phyloP scores from a whole-genome alignment of 2,888 invertebrate genomes.

The Caprella mutica region DNA sequence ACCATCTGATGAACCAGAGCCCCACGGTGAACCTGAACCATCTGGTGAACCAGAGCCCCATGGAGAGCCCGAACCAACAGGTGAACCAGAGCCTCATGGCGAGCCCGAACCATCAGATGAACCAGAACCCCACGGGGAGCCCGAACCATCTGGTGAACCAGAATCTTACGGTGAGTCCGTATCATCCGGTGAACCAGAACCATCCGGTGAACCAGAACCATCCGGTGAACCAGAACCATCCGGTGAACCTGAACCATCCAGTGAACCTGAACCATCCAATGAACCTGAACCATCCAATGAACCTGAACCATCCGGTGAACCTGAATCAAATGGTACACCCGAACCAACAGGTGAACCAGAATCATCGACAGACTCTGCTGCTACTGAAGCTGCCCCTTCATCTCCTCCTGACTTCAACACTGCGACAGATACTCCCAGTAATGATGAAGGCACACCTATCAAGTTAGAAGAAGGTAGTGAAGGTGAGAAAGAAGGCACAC shows the following conservation, averaged over 20 bases:
- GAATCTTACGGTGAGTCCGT: constrained; percentile 37
- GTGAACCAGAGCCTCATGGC: constrained; percentile 40
- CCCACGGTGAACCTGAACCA: constrained; percentile 37
- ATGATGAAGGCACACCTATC: no score
- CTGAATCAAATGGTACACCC: constrained; percentile 38
- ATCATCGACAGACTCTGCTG: no score
- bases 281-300: constrained; percentile 37
- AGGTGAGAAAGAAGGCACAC: no score
- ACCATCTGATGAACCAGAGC: constrained; percentile 38
- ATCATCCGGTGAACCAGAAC: constrained; percentile 36
- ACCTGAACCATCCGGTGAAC: constrained; percentile 40
- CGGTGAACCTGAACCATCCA: constrained; percentile 40
- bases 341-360: constrained; percentile 37
- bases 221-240: constrained; percentile 40
- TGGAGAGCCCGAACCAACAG: constrained; percentile 39
- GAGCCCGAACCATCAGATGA: constrained; percentile 40
- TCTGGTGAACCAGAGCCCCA: constrained; percentile 40
- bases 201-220: constrained; percentile 39
- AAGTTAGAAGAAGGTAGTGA: no score
- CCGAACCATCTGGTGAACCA: constrained; percentile 37
- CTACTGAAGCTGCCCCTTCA: background rate
- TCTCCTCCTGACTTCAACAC: background rate
- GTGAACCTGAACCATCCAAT: constrained; percentile 40
- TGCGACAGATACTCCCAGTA: background rate
- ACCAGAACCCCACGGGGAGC: constrained; percentile 37